Conservation (phyloP, 1,140 invertebrate species). For the Temnothorax curvispinosus region DNA sequence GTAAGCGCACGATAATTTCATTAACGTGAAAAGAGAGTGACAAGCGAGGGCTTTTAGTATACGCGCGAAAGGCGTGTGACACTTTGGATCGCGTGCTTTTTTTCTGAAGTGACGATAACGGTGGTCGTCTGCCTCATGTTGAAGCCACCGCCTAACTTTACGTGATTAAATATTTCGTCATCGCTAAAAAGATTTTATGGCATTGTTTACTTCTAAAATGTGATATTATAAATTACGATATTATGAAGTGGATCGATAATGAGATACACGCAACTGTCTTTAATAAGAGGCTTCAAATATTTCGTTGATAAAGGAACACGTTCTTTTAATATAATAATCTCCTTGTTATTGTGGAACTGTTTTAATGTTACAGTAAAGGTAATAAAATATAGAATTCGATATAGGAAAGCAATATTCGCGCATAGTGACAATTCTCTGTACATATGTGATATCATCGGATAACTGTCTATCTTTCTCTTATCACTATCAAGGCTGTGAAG, state of each 20-base stretch:
- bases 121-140: background rate
- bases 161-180: conserved; percentile 27
- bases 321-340: background rate
- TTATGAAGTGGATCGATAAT: background rate
- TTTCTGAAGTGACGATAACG: conserved; percentile 9
- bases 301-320: background rate
- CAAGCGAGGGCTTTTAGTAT: conserved; percentile 23
- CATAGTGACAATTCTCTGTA: conserved; percentile 22
- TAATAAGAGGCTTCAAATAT: background rate
- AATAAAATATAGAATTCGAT: background rate
- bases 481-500: conserved; percentile 19
- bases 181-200: background rate
- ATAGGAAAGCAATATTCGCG: background rate
- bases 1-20: conserved; percentile 78
- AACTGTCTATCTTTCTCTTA: conserved; percentile 45
- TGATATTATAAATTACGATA: background rate
- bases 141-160: background rate
- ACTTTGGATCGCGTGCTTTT: conserved; percentile 34
- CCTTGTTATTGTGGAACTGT: background rate
- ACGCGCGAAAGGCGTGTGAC: conserved; percentile 32
- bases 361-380: background rate
- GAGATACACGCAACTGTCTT: background rate
- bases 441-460: conserved; percentile 34
- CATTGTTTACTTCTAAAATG: background rate
- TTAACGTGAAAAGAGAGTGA: conserved; percentile 69